Percentiles rank a stretch among this genome's conserved stretches.
These are phyloP conservation scores for Drosophila kuntzei DNA, from an alignment of 2,888 invertebrate species.

Conservation along the genomic window DNA sequence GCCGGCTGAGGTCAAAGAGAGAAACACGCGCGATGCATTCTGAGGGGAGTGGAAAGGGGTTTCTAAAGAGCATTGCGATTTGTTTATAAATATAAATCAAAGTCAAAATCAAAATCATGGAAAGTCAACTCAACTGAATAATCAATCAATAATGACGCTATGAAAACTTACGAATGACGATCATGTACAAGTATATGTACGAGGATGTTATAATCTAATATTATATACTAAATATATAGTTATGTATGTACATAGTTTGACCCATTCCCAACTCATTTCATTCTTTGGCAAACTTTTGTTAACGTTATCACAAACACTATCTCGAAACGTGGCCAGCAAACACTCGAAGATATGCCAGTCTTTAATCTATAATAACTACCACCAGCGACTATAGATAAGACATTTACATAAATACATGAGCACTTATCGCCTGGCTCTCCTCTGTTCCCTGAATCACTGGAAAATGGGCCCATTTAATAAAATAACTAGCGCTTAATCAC, in stretches of 20 bases:
- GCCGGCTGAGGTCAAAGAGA: slow-evolving; percentile 62
- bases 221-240: background rate
- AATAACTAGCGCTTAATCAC: slow-evolving; percentile 47
- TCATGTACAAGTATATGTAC: background rate
- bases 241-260: background rate
- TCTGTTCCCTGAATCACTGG: background rate
- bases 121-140: slow-evolving; percentile 24
- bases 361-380: slow-evolving; percentile 21
- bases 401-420: slow-evolving; percentile 36
- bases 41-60: background rate
- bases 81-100: slow-evolving; percentile 26
- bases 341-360: slow-evolving; percentile 54
- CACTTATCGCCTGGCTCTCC: slow-evolving; percentile 6
- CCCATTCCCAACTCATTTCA: background rate
- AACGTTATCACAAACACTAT: slow-evolving; percentile 54
- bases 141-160: slow-evolving; percentile 28
- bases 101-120: slow-evolving; percentile 23
- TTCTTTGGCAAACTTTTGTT: slow-evolving; percentile 26
- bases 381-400: slow-evolving; percentile 54
- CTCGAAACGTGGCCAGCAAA: slow-evolving; percentile 42
- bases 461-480: slow-evolving; percentile 57
- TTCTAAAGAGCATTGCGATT: slow-evolving; percentile 20
- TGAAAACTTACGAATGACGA: background rate
- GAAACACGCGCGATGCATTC: slow-evolving; percentile 66
- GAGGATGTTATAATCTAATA: slow-evolving; percentile 1